Evolutionary conservation across 2,797 vertebrate genomes (phyloP), one percentile per base, ranked within the genome.

Genomic region (Hybognathus amarus): DNA sequence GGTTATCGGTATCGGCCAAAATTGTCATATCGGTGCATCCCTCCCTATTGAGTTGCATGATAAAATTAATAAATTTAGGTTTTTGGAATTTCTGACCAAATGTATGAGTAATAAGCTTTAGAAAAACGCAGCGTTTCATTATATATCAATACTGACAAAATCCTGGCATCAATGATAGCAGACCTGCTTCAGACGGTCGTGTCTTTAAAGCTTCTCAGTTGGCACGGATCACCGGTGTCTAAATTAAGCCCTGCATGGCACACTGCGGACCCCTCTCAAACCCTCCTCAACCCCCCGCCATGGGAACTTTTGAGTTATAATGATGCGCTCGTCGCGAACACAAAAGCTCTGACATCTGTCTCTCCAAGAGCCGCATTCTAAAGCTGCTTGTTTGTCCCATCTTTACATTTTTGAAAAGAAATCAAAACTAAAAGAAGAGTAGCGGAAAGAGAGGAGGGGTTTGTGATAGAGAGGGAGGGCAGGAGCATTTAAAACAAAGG

Each of bases 251-350:
- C 85, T 91, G 91, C 92, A 64, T 30, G 45, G 93, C 87, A 82
- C 83, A 71, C 89, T 81, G 69, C n/a, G 63, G 83, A 91, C 90
- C 90, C 89, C 91, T 91, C 91, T 88, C 90, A 86, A 89, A 88
- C 73, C 90, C 89, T 74, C 90, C 89, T 74, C 50, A 81, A 77
- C 88, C 89, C 91, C 90, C 91, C 88, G 89, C 92, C 94, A 94
- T 94, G 94, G 94, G 94, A 96, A 94, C 92, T 90, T 90, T 94
- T 91, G 93, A 94, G 94, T 92, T 95, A 94, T 95, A 94, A 95
- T 94, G 95, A 94, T 89, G 91, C 91, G 85, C 90, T 92, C 90
- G 17, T 88, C 91, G 82, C 83, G 84, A n/a, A 87, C 91, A 95
- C 93, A 95, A 95, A 95, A 94, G 94, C 92, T 87, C 91, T 92